Percentiles rank a stretch among this genome's conserved stretches.
Evolutionary conservation across 2,797 vertebrate genomes (phyloP).

Genomic region (Chelidonichthys spinosus): DNA sequence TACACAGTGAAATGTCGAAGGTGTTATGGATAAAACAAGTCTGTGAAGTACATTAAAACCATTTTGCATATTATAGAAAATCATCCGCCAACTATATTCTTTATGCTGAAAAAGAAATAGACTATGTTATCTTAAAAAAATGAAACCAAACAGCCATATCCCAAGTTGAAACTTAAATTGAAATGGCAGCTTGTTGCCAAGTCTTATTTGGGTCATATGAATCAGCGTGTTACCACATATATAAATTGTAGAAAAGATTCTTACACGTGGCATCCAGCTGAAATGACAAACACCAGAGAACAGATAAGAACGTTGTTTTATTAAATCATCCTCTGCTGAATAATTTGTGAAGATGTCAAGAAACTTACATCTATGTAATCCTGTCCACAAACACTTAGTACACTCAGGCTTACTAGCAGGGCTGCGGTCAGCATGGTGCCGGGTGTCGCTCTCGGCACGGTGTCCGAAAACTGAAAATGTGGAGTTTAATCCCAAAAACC

Average conservation of each 20-base stretch:
- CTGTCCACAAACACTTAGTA: conserved; percentile 5
- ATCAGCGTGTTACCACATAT: background rate
- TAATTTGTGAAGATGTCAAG: background rate
- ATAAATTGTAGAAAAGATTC: conserved; percentile 1
- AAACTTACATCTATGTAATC: conserved; percentile 5
- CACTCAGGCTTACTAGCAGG: conserved; percentile 37
- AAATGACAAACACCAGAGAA: conserved; percentile 35
- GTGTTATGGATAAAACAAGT: background rate
- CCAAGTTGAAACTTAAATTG: background rate
- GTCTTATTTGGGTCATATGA: too few species aligned
- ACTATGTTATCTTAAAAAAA: background rate
- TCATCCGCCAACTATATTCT: background rate
- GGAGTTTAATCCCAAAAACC: background rate
- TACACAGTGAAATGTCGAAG: too few species aligned
- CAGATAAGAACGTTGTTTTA: background rate
- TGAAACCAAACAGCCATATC: background rate
- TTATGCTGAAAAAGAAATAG: background rate
- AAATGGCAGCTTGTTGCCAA: too few species aligned
- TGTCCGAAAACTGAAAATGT: background rate
- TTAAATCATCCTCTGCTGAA: too few species aligned
- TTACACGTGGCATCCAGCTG: conserved; percentile 10
- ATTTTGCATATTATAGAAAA: background rate
- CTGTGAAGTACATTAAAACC: background rate
- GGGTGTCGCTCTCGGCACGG: background rate
- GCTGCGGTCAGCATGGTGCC: conserved; percentile 44